Evolutionary conservation across 2,113 vertebrate species (phyloP).

Genomic region (Gallinago undulata): DNA sequence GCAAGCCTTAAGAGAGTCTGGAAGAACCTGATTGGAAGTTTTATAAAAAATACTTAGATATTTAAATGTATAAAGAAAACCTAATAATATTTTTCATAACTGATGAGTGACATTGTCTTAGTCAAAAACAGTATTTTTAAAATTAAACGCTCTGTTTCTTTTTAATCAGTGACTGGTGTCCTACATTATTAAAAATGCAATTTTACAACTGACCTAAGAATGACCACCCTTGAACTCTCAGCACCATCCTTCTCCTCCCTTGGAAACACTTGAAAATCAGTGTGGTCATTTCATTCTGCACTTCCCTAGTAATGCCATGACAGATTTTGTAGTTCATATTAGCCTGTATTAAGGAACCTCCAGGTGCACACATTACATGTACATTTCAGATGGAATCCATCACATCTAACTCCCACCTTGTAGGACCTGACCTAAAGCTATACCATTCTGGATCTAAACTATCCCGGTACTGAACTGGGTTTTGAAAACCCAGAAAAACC

Average conservation of each 20-base stretch:
- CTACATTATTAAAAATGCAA: conserved; percentile 29
- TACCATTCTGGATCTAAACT: background rate
- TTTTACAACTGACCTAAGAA: background rate
- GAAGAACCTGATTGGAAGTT: background rate
- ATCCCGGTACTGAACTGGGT: background rate
- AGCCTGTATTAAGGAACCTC: background rate
- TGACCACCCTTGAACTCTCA: background rate
- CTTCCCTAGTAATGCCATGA: background rate
- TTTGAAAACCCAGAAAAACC: background rate
- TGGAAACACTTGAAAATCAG: background rate
- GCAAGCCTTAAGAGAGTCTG: conserved; percentile 7
- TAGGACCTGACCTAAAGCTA: background rate
- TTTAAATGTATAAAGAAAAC: conserved; percentile 42
- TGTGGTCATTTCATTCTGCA: background rate
- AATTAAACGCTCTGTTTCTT: conserved; percentile 15
- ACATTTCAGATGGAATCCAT: background rate
- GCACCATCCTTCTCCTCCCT: background rate
- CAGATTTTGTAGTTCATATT: background rate
- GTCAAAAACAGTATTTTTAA: conserved; percentile 47
- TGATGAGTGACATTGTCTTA: conserved; percentile 3
- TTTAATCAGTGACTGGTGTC: background rate
- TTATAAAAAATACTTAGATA: conserved; percentile 20
- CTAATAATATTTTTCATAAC: conserved; percentile 51
- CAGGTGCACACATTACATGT: background rate
- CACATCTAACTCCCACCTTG: background rate